Evolutionary conservation across 1,140 invertebrate species (phyloP), one percentile per base, ranked within the genome.

Genomic region (Homarus americanus): DNA sequence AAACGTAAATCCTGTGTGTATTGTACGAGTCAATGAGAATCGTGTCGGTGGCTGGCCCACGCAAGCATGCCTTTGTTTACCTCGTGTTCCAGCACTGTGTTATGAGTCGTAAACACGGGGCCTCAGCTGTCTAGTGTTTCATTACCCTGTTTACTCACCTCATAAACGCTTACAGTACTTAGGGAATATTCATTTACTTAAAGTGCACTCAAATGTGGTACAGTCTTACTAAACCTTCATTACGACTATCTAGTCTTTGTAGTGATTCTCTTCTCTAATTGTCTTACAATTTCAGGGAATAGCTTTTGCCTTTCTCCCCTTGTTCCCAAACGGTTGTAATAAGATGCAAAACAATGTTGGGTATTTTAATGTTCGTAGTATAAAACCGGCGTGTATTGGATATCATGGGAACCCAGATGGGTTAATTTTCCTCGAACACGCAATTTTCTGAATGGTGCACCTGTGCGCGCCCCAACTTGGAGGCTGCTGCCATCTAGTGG

Each of bases 101-200:
- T 69, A 69, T 69, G 28, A 28, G 5, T 69, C 63, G 63, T 69
- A 69, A 69, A 69, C 28, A 69, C 10, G 63, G 63, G 63, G 63
- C 63, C 63, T 69, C 63, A 32, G 53, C 63, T 69, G n/a, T 69
- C 63, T 69, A 69, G n/a, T 69, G n/a, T 69, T 69, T 32, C 63
- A 69, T 69, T 69, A 32, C 63, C 1, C 5, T 32, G 28, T 32
- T 28, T 69, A 28, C 63, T 69, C 5, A 1, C 2, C n/a, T 28
- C 63, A 28, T 69, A 69, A 69, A 69, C 5, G 63, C n/a, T 69
- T 10, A 69, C 32, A 69, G 28, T 9, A 69, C 63, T 69, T 32
- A 32, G 63, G 63, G n/a, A 28, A 69, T 32, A 24, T 28, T 69
- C 28, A 69, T 69, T 69, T 32, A 69, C 63, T 69, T 63, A 4